phyloP scores from a whole-genome alignment of 2,888 invertebrate species.

The Polylopha cassiicola region DNA sequence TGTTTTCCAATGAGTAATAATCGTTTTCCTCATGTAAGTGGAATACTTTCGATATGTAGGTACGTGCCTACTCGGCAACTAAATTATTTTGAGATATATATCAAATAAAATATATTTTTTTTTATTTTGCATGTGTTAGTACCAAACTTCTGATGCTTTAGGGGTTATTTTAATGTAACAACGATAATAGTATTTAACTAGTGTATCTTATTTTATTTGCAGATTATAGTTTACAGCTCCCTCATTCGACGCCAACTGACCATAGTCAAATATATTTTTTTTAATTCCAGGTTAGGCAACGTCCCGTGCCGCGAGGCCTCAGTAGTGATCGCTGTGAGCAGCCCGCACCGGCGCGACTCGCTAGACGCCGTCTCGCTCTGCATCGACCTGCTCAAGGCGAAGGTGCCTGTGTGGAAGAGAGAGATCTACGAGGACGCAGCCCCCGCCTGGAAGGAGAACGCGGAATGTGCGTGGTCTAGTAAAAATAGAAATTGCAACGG shows the following conservation, averaged over 20 bases:
- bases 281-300: slow-evolving; percentile 80
- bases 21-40: too few species aligned
- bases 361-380: slow-evolving; percentile 88
- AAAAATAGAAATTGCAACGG: slow-evolving; percentile 43
- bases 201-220: too few species aligned
- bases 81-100: too few species aligned
- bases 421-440: slow-evolving; percentile 85
- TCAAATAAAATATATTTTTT: too few species aligned
- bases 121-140: too few species aligned
- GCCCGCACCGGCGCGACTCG: slow-evolving; percentile 90
- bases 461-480: slow-evolving; percentile 88
- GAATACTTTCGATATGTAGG: too few species aligned
- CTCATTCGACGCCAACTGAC: background rate
- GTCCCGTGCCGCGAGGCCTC: slow-evolving; percentile 93
- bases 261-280: background rate
- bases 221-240: too few species aligned
- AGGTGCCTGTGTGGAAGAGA: slow-evolving; percentile 97
- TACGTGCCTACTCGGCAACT: too few species aligned
- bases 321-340: slow-evolving; percentile 92
- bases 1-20: too few species aligned
- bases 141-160: too few species aligned
- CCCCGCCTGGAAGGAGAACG: slow-evolving; percentile 87
- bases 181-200: too few species aligned
- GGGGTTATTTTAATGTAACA: too few species aligned
- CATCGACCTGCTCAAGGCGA: slow-evolving; percentile 90